These are phyloP conservation scores for Drosophila navojoa DNA, from an alignment of 1,140 invertebrate genomes.

Conservation along the genomic window DNA sequence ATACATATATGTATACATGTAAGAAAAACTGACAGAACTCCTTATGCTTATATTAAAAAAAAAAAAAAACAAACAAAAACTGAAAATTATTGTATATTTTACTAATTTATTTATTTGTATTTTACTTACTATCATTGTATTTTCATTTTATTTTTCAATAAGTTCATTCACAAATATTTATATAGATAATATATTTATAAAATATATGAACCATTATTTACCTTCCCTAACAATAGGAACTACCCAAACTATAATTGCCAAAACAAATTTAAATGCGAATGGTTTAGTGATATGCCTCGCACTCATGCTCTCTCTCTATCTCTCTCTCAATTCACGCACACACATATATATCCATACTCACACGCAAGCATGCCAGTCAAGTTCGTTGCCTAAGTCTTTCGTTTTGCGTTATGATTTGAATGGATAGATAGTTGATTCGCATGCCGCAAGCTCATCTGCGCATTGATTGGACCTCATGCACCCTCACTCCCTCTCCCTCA, in stretches of 20 bases:
- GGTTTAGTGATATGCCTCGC: conserved; percentile 13
- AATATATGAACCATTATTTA: not conserved
- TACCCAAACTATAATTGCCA: conserved; percentile 22
- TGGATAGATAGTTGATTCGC: conserved; percentile 48
- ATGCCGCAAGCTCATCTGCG: conserved; percentile 43
- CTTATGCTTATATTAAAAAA: too few species aligned
- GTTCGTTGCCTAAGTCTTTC: conserved; percentile 75
- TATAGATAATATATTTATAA: too few species aligned
- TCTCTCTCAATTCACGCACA: not conserved
- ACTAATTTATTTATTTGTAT: too few species aligned
- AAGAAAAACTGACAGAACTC: too few species aligned
- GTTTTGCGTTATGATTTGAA: conserved; percentile 46
- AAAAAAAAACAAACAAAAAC: too few species aligned
- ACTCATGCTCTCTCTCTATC: not conserved
- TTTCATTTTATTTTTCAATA: too few species aligned
- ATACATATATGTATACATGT: too few species aligned
- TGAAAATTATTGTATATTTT: too few species aligned
- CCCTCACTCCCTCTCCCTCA: conserved; percentile 1
- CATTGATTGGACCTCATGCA: conserved; percentile 36
- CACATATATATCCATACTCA: not conserved
- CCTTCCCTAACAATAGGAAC: conserved; percentile 13
- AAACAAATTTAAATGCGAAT: conserved; percentile 32
- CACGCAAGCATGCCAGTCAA: conserved; percentile 20
- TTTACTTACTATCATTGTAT: too few species aligned
- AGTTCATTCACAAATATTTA: too few species aligned